phyloP scores from a whole-genome alignment of 2,113 vertebrate genomes.

The Callopanchax toddi region DNA sequence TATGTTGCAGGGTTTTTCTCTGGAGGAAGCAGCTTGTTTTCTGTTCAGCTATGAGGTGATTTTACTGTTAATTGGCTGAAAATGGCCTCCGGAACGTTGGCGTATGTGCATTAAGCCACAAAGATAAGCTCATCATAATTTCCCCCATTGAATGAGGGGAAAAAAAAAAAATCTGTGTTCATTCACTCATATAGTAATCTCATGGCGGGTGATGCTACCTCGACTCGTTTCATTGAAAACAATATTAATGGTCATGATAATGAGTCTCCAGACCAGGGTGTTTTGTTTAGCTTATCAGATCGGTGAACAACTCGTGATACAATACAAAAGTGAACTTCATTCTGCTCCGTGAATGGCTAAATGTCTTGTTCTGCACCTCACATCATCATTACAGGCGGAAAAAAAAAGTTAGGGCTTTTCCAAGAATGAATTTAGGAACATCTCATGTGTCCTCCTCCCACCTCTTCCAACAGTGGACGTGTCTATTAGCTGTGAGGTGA shows the following conservation, averaged over 20 bases:
- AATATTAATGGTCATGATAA: slow-evolving; percentile 50
- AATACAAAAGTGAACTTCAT: slow-evolving; percentile 19
- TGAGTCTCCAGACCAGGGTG: slow-evolving; percentile 17
- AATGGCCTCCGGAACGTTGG: slow-evolving; percentile 51
- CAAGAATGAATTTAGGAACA: slow-evolving; percentile 44
- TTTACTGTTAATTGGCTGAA: slow-evolving; percentile 62
- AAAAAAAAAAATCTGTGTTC: slow-evolving; percentile 24
- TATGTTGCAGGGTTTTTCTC: slow-evolving; percentile 22
- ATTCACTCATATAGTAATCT: slow-evolving; percentile 56
- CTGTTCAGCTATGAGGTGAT: slow-evolving; percentile 52
- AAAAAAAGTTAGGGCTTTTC: background rate
- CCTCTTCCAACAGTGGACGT: slow-evolving; percentile 33
- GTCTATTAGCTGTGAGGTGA: slow-evolving; percentile 49
- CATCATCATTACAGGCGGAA: background rate
- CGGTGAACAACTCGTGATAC: slow-evolving; percentile 32
- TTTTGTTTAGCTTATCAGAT: slow-evolving; percentile 41
- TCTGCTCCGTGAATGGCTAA: background rate
- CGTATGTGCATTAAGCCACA: slow-evolving; percentile 51
- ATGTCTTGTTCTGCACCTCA: slow-evolving; percentile 1
- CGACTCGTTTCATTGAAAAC: slow-evolving; percentile 63
- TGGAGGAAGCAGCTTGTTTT: slow-evolving; percentile 54
- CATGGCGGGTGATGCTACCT: slow-evolving; percentile 41
- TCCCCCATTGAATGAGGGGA: slow-evolving; percentile 28
- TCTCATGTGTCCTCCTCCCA: slow-evolving; percentile 8
- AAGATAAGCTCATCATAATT: slow-evolving; percentile 68